Conservation (phyloP, 2,888 invertebrate species). For the Drosophila nigricruria region DNA sequence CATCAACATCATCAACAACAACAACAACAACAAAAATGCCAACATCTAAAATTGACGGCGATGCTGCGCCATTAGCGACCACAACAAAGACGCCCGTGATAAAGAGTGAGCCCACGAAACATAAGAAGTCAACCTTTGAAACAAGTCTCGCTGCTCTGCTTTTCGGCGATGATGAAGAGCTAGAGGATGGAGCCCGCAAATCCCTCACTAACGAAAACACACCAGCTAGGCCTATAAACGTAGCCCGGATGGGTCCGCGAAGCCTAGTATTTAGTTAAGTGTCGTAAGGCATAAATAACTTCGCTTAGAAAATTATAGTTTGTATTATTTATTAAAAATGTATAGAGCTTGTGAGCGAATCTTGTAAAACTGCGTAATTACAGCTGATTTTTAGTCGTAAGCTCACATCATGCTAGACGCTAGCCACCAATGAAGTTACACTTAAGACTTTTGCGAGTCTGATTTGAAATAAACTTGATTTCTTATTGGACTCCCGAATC, state of each 20-base stretch:
- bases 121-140: constrained; percentile 83
- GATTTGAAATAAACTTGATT: constrained; percentile 82
- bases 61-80: constrained; percentile 22
- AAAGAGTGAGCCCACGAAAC: constrained; percentile 42
- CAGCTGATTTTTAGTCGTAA: constrained; percentile 53
- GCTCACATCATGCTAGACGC: constrained; percentile 42
- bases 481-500: constrained; percentile 86
- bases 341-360: constrained; percentile 24
- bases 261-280: constrained; percentile 70
- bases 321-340: constrained; percentile 68
- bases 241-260: constrained; percentile 82
- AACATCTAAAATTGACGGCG: constrained; percentile 7
- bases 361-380: constrained; percentile 57
- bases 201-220: constrained; percentile 53
- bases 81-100: constrained; percentile 45
- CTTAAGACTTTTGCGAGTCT: constrained; percentile 84
- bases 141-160: constrained; percentile 84
- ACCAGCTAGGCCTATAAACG: constrained; percentile 72
- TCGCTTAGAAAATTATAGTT: constrained; percentile 69
- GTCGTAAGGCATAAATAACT: background rate
- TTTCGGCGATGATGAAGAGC: constrained; percentile 83
- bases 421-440: constrained; percentile 58
- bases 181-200: constrained; percentile 69
- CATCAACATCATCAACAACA: background rate
- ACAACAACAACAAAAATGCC: constrained; percentile 24